Percentiles rank a stretch among this genome's conserved stretches.
These are phyloP conservation scores for Torymus tubicola DNA, from an alignment of 2,888 invertebrate species.

Conservation along the genomic window DNA sequence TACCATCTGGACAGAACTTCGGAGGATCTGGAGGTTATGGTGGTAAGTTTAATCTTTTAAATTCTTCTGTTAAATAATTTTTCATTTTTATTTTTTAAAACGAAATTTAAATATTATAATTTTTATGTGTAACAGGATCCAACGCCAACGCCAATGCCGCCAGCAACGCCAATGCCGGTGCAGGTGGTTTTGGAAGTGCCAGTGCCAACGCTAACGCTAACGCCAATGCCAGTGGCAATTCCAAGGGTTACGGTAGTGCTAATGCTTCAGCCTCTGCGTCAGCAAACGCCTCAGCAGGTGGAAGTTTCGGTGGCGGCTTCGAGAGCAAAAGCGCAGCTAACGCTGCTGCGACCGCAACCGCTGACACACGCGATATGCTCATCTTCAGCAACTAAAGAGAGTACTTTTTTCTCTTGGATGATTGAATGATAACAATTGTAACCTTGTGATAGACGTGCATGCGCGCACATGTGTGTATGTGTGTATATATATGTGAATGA, in stretches of 20 bases:
- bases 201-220: conserved; percentile 14
- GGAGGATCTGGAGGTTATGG: neutral
- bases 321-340: conserved; percentile 37
- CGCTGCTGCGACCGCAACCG: conserved; percentile 4
- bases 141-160: neutral
- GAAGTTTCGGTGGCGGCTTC: neutral
- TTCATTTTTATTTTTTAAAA: no score
- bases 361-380: conserved; percentile 39
- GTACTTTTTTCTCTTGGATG: no score
- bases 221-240: conserved; percentile 6
- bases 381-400: conserved; percentile 40
- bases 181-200: neutral
- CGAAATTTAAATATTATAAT: no score
- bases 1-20: neutral
- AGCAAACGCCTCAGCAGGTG: conserved; percentile 20
- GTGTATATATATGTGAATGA: no score
- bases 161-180: neutral
- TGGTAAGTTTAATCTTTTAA: no score
- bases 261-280: conserved; percentile 43
- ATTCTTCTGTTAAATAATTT: no score
- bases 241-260: conserved; percentile 42
- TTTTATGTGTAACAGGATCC: no score
- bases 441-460: conserved; percentile 29
- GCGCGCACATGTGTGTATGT: no score
- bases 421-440: neutral